A percentile compares a stretch with the other conserved stretches of the same genome.
phyloP scores from a whole-genome alignment of 1,140 invertebrate species.

The Proctacanthus coquilletti region DNA sequence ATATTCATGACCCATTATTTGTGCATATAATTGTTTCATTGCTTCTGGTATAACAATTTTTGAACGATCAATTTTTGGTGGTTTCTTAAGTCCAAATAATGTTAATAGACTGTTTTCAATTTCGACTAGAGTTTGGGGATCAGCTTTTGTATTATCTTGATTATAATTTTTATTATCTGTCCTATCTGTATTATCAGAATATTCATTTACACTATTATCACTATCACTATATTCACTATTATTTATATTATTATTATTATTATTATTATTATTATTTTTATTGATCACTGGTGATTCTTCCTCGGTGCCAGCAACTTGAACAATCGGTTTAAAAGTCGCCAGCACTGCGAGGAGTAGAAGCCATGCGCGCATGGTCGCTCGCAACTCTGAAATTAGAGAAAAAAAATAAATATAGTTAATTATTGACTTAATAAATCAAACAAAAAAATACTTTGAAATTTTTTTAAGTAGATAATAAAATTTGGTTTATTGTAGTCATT shows the following conservation, averaged over 20 bases:
- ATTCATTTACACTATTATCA: conserved; percentile 2
- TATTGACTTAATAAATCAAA: too few species aligned
- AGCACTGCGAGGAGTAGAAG: conserved; percentile 34
- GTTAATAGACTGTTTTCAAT: conserved; percentile 54
- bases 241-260: neutral
- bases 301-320: conserved; percentile 31
- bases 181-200: neutral
- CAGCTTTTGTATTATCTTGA: conserved; percentile 14
- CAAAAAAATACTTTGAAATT: too few species aligned
- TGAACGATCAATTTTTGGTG: conserved; percentile 33
- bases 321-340: conserved; percentile 30
- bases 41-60: conserved; percentile 54
- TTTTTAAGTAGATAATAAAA: too few species aligned
- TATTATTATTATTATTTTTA: conserved; percentile 1
- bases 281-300: conserved; percentile 18
- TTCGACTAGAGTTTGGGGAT: conserved; percentile 31
- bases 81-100: conserved; percentile 53
- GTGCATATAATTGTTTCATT: conserved; percentile 59
- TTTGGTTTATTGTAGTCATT: too few species aligned
- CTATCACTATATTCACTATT: neutral
- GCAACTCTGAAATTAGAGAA: conserved; percentile 34
- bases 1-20: conserved; percentile 38
- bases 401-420: conserved; percentile 8
- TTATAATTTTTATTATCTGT: conserved; percentile 2
- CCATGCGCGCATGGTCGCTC: conserved; percentile 35